A percentile compares a stretch with the other conserved stretches of the same genome.
Conservation (phyloP, 2,797 vertebrate genomes). For the Chrysocyon brachyurus region DNA sequence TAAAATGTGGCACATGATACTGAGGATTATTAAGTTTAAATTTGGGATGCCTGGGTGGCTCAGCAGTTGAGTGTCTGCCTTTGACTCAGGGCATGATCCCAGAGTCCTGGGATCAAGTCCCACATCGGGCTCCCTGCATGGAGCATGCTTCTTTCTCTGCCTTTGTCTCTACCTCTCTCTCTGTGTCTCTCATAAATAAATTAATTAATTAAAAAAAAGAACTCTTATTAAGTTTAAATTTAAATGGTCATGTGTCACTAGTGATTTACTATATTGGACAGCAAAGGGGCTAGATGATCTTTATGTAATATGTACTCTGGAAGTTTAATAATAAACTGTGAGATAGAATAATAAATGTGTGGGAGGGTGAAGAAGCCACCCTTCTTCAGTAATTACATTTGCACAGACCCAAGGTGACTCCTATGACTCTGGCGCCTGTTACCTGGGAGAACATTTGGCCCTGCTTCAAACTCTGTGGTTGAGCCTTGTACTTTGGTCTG, state of each 20-base stretch:
- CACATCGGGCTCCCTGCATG: no score
- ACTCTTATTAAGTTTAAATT: not conserved
- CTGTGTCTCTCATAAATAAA: no score
- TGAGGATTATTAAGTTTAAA: not conserved
- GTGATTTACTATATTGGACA: not conserved
- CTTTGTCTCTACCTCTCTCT: no score
- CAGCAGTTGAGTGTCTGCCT: no score
- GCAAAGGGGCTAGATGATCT: not conserved
- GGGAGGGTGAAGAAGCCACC: not conserved
- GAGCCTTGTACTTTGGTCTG: constrained; percentile 30
- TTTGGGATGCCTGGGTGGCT: no score
- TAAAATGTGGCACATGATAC: not conserved
- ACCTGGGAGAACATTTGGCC: not conserved
- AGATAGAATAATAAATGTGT: not conserved
- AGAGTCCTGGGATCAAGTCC: no score
- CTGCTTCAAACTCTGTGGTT: not conserved
- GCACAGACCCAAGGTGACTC: not conserved
- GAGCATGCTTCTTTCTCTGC: no score
- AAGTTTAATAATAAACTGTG: not conserved
- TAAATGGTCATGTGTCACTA: not conserved
- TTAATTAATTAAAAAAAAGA: no score
- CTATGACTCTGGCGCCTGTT: not conserved
- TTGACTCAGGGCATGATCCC: no score
- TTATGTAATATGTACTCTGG: not conserved
- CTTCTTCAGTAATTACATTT: not conserved